Evolutionary conservation across 2,888 invertebrate genomes (phyloP).

Genomic region (Agonopterix alstromeriana): DNA sequence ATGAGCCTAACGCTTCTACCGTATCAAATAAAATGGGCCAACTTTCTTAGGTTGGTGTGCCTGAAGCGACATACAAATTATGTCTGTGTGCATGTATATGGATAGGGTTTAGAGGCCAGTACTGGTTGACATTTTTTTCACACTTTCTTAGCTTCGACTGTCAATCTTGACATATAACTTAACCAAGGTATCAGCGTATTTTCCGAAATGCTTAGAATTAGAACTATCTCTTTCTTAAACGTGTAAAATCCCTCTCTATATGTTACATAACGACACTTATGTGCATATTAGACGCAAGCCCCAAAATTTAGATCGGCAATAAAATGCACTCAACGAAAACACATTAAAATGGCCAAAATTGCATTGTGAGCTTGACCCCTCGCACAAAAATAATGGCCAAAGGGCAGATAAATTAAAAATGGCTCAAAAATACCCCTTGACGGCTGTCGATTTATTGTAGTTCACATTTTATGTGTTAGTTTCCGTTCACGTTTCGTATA

Average conservation of each 20-base stretch:
- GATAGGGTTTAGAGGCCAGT: too few species aligned
- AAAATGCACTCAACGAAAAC: constrained; percentile 54
- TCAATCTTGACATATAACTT: too few species aligned
- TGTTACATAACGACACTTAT: neutral
- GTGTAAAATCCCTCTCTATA: neutral
- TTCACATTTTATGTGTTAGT: constrained; percentile 26
- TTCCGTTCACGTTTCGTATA: constrained; percentile 14
- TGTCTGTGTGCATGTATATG: too few species aligned
- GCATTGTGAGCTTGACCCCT: constrained; percentile 67
- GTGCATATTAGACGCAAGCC: constrained; percentile 7
- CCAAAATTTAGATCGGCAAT: constrained; percentile 50
- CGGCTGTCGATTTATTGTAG: constrained; percentile 40
- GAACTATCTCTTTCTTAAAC: too few species aligned
- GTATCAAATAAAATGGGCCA: too few species aligned
- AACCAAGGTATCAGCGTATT: too few species aligned
- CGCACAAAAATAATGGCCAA: constrained; percentile 62
- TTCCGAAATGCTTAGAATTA: too few species aligned
- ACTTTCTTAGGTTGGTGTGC: too few species aligned
- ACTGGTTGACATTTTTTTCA: too few species aligned
- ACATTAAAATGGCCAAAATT: constrained; percentile 38
- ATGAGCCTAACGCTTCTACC: too few species aligned
- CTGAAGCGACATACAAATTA: too few species aligned
- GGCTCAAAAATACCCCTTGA: constrained; percentile 71
- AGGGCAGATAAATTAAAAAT: constrained; percentile 76
- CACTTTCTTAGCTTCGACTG: too few species aligned